Conservation (phyloP, 1,140 invertebrate species). For the Polyergus mexicanus region DNA sequence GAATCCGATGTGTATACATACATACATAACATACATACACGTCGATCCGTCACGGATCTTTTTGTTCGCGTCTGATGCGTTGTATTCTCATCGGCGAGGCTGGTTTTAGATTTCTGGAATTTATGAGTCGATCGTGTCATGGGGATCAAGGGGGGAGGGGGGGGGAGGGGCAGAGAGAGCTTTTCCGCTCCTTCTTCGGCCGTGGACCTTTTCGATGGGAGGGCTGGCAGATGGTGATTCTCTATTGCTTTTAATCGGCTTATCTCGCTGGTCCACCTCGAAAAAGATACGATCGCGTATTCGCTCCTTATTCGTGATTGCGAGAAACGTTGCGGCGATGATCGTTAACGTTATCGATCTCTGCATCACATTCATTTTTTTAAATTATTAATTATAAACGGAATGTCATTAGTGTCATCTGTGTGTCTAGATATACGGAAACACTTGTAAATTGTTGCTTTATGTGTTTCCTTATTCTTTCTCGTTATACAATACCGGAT, state of each 20-base stretch:
- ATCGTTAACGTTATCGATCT: not conserved
- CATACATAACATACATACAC: slow-evolving; percentile 36
- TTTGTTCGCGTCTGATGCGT: slow-evolving; percentile 76
- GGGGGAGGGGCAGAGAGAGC: too few relatives aligned
- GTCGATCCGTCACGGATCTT: slow-evolving; percentile 75
- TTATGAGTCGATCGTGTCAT: slow-evolving; percentile 75
- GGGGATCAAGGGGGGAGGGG: not conserved
- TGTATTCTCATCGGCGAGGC: slow-evolving; percentile 76
- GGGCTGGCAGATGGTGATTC: slow-evolving; percentile 78
- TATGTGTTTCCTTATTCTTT: not conserved
- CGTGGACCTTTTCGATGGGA: slow-evolving; percentile 49
- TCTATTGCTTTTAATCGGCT: slow-evolving; percentile 83
- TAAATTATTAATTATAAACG: not conserved
- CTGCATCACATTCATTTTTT: not conserved
- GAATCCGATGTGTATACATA: slow-evolving; percentile 31
- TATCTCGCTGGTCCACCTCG: slow-evolving; percentile 58
- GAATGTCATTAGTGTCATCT: not conserved
- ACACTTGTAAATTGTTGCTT: slow-evolving; percentile 1
- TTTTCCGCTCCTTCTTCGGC: slow-evolving; percentile 2
- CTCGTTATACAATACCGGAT: not conserved
- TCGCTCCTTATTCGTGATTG: slow-evolving; percentile 33
- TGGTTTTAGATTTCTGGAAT: slow-evolving; percentile 85
- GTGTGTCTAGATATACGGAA: not conserved
- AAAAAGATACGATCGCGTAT: slow-evolving; percentile 42
- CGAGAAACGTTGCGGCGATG: not conserved